phyloP scores from a whole-genome alignment of 2,888 invertebrate genomes.

The Congeria kusceri region DNA sequence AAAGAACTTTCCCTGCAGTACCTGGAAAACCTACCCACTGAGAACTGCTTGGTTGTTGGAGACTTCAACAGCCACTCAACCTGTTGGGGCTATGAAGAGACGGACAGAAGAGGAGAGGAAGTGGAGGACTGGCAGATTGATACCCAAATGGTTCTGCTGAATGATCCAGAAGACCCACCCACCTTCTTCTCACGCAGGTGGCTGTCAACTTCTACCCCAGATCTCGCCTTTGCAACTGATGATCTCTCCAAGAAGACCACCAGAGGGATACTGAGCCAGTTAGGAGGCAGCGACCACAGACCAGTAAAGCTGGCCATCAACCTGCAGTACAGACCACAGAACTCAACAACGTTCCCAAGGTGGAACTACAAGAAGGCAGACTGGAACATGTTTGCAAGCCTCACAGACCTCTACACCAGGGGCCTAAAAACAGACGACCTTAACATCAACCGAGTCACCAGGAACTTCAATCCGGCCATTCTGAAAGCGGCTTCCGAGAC shows the following conservation, averaged over 20 bases:
- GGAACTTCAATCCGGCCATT: constrained; percentile 1
- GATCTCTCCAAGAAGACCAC: constrained; percentile 1
- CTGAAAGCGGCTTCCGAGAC: constrained; percentile 9
- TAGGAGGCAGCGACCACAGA: constrained; percentile 43
- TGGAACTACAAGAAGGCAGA: constrained; percentile 12
- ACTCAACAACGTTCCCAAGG: constrained; percentile 14
- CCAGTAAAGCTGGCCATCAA: constrained; percentile 11
- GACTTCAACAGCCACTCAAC: no score
- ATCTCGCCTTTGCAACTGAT: constrained; percentile 41
- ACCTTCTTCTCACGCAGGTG: constrained; percentile 38
- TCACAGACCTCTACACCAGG: not conserved
- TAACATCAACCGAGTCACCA: not conserved
- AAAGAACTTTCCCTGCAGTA: no score
- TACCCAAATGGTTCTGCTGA: no score
- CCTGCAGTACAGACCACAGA: constrained; percentile 11
- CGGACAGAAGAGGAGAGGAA: no score
- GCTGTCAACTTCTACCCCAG: constrained; percentile 37
- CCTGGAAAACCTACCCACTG: no score
- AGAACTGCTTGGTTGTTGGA: no score
- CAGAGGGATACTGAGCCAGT: not conserved
- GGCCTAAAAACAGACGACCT: not conserved
- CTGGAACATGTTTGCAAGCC: not conserved
- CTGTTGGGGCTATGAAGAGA: no score
- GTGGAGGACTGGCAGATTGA: no score
- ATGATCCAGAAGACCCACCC: constrained; percentile 43